These are phyloP conservation scores for Drosophila pullipes DNA, from an alignment of 2,888 invertebrate genomes.

Conservation along the genomic window DNA sequence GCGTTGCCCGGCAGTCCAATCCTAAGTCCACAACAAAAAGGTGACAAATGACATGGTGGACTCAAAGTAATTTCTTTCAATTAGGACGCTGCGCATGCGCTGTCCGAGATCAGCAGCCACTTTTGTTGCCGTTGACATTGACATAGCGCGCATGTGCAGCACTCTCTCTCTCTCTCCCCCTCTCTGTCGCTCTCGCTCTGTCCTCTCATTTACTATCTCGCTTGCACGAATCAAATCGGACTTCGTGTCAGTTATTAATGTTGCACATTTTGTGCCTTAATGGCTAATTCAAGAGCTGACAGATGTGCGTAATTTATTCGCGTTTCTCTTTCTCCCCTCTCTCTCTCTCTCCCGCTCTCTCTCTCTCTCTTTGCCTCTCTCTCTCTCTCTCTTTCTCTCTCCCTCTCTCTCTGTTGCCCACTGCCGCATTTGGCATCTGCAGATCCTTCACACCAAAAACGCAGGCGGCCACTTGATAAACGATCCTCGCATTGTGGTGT, in stretches of 20 bases:
- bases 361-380: slow-evolving; percentile 1
- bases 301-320: slow-evolving; percentile 85
- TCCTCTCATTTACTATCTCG: slow-evolving; percentile 13
- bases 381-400: slow-evolving; percentile 13
- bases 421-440: slow-evolving; percentile 34
- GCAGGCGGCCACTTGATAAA: slow-evolving; percentile 64
- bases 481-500: slow-evolving; percentile 73
- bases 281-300: slow-evolving; percentile 86
- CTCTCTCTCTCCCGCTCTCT: slow-evolving; percentile 10
- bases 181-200: not conserved
- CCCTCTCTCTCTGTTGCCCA: slow-evolving; percentile 6
- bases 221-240: slow-evolving; percentile 83
- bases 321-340: slow-evolving; percentile 57
- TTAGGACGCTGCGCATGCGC: slow-evolving; percentile 82
- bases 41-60: slow-evolving; percentile 81
- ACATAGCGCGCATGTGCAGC: slow-evolving; percentile 80
- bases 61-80: slow-evolving; percentile 85
- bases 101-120: slow-evolving; percentile 50
- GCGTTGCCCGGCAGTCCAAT: not conserved
- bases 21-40: slow-evolving; percentile 72
- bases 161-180: slow-evolving; percentile 28
- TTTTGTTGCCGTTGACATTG: slow-evolving; percentile 83
- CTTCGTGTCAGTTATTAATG: slow-evolving; percentile 85
- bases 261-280: slow-evolving; percentile 85
- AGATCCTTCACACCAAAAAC: slow-evolving; percentile 49